These are phyloP conservation scores for Drosophila melanosoma DNA, from an alignment of 2,888 invertebrate genomes.

Conservation along the genomic window DNA sequence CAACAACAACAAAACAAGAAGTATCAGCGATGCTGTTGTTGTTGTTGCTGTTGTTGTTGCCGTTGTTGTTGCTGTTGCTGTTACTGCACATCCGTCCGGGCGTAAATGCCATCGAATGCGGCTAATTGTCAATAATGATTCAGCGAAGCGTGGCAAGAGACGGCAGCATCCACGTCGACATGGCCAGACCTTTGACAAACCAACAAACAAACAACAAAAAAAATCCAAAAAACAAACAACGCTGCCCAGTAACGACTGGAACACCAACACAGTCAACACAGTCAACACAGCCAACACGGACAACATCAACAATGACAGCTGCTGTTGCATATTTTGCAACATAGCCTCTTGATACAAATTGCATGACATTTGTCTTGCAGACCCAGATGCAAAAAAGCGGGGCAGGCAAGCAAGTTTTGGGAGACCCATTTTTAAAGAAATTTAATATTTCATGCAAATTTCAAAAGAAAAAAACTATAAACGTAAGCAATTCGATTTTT, in stretches of 20 bases:
- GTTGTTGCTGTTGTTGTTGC: slow-evolving; percentile 28
- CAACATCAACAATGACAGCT: slow-evolving; percentile 42
- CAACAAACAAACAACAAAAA: slow-evolving; percentile 38
- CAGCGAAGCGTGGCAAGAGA: slow-evolving; percentile 76
- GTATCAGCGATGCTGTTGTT: slow-evolving; percentile 25
- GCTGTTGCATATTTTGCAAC: slow-evolving; percentile 66
- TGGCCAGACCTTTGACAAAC: slow-evolving; percentile 76
- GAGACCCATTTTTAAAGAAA: slow-evolving; percentile 33
- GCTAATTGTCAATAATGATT: slow-evolving; percentile 81
- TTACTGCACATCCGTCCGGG: slow-evolving; percentile 70
- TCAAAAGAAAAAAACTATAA: slow-evolving; percentile 18
- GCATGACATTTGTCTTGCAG: slow-evolving; percentile 74
- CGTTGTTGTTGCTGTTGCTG: slow-evolving; percentile 44
- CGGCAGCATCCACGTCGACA: slow-evolving; percentile 65
- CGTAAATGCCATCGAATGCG: slow-evolving; percentile 75
- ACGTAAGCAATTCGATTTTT: slow-evolving; percentile 22
- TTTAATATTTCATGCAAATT: slow-evolving; percentile 43
- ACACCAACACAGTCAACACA: slow-evolving; percentile 8
- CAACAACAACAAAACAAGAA: slow-evolving; percentile 27
- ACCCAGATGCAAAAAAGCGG: neutral
- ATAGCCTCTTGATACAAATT: slow-evolving; percentile 68
- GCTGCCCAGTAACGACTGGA: slow-evolving; percentile 62
- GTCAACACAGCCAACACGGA: slow-evolving; percentile 1
- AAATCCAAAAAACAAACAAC: slow-evolving; percentile 66
- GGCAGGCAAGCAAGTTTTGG: slow-evolving; percentile 15